Conservation (phyloP, 53 echinoderm and acorn worm genomes). For the Temnopleurus reevesii region DNA sequence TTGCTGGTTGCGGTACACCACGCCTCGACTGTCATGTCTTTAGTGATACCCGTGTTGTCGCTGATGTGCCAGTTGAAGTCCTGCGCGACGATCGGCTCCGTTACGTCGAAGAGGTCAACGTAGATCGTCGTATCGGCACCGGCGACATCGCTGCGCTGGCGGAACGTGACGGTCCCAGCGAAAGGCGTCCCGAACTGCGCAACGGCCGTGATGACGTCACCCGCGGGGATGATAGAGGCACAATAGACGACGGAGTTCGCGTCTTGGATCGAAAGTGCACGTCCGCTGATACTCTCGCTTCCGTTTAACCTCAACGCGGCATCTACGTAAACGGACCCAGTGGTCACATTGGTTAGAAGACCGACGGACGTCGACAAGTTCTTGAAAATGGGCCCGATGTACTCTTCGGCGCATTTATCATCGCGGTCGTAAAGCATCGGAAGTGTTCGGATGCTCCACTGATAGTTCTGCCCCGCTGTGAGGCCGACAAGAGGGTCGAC, state of each 20-base stretch:
- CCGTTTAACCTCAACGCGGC: constrained; percentile 55
- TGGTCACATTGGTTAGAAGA: constrained; percentile 21
- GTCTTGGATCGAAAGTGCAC: constrained; percentile 70
- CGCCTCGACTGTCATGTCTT: constrained; percentile 63
- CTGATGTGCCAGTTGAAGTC: constrained; percentile 72
- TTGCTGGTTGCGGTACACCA: constrained; percentile 62
- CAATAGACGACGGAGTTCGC: constrained; percentile 55
- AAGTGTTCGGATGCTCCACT: constrained; percentile 75
- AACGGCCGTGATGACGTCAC: constrained; percentile 74
- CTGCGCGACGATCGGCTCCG: constrained; percentile 56
- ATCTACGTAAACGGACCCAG: constrained; percentile 33
- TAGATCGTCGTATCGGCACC: constrained; percentile 72
- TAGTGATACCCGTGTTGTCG: constrained; percentile 64
- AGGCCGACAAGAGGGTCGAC: constrained; percentile 48
- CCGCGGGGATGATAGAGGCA: constrained; percentile 72
- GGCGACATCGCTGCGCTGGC: constrained; percentile 69
- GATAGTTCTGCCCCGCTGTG: constrained; percentile 55
- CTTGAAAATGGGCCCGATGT: constrained; percentile 64
- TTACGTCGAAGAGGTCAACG: constrained; percentile 75
- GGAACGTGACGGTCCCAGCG: constrained; percentile 81
- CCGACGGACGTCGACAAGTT: constrained; percentile 43
- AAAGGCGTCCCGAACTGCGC: constrained; percentile 83
- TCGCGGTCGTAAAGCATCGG: constrained; percentile 89
- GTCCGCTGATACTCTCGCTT: constrained; percentile 67
- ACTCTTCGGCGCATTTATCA: constrained; percentile 63